Conservation (phyloP, 2,797 vertebrate species). For the Lophius americanus region DNA sequence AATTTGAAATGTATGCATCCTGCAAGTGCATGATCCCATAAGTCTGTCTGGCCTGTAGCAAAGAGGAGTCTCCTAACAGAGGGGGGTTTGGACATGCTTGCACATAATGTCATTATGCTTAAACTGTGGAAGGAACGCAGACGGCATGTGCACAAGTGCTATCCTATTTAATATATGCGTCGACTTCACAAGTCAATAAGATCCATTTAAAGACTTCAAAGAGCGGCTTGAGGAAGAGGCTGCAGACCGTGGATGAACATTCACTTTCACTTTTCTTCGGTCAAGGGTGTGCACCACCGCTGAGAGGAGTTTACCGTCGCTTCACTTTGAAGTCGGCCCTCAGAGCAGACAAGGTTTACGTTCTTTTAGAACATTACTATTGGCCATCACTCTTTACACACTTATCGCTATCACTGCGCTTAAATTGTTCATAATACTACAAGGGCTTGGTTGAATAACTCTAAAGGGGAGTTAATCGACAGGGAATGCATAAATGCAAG, state of each 20-base stretch:
- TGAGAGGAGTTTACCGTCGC: conserved; percentile 51
- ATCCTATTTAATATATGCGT: conserved; percentile 10
- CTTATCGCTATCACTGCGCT: background rate
- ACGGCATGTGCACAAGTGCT: too few species aligned
- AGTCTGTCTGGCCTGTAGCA: background rate
- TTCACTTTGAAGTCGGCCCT: conserved; percentile 72
- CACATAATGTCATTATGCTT: background rate
- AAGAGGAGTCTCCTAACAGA: background rate
- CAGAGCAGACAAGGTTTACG: conserved; percentile 70
- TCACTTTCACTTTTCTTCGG: conserved; percentile 71
- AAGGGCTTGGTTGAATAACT: background rate
- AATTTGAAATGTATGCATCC: background rate
- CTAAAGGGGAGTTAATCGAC: too few species aligned
- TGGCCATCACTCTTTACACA: conserved; percentile 9
- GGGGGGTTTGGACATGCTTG: background rate
- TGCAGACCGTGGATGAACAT: conserved; percentile 68
- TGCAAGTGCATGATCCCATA: too few species aligned
- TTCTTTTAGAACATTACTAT: conserved; percentile 45
- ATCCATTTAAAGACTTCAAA: conserved; percentile 72
- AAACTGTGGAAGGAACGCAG: conserved; percentile 1
- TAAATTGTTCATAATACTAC: too few species aligned
- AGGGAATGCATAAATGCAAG: background rate
- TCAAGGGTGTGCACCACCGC: conserved; percentile 62
- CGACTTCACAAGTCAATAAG: conserved; percentile 58
- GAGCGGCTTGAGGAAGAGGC: conserved; percentile 48